These are phyloP conservation scores for Melitaea athalia DNA, from an alignment of 2,888 invertebrate genomes.

Conservation along the genomic window DNA sequence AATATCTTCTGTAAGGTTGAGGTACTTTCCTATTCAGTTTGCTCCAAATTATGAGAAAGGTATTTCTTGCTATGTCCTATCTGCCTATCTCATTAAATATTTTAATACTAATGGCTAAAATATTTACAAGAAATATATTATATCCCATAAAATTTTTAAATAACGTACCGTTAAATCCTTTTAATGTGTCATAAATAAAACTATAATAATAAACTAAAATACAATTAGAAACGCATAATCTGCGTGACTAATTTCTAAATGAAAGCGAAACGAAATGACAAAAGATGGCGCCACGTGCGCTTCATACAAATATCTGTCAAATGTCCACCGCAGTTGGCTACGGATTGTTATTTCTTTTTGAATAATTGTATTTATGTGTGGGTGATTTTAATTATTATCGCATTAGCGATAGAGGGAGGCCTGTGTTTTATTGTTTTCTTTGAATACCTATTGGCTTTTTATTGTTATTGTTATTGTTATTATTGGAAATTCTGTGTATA, in stretches of 20 bases:
- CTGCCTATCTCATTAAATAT: too few relatives aligned
- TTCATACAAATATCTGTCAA: conserved; percentile 67
- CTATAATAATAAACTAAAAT: conserved; percentile 3
- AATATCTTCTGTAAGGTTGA: too few relatives aligned
- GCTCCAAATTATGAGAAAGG: too few relatives aligned
- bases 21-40: too few relatives aligned
- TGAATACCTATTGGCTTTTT: neutral
- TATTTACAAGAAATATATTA: neutral
- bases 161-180: conserved; percentile 11
- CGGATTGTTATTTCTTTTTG: conserved; percentile 42
- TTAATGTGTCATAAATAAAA: conserved; percentile 2
- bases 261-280: conserved; percentile 58
- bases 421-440: conserved; percentile 17
- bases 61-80: too few relatives aligned
- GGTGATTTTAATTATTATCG: conserved; percentile 19
- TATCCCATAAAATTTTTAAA: neutral
- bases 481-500: too few relatives aligned
- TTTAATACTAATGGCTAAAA: neutral
- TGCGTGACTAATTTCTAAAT: conserved; percentile 51
- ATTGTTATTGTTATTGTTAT: neutral
- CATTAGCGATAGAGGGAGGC: conserved; percentile 4
- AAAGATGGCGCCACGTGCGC: conserved; percentile 71
- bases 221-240: conserved; percentile 7
- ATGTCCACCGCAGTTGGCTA: conserved; percentile 56
- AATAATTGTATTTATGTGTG: conserved; percentile 16